These are phyloP conservation scores for Strigamia transsilvanica DNA, from an alignment of 2,888 invertebrate genomes.

Conservation along the genomic window DNA sequence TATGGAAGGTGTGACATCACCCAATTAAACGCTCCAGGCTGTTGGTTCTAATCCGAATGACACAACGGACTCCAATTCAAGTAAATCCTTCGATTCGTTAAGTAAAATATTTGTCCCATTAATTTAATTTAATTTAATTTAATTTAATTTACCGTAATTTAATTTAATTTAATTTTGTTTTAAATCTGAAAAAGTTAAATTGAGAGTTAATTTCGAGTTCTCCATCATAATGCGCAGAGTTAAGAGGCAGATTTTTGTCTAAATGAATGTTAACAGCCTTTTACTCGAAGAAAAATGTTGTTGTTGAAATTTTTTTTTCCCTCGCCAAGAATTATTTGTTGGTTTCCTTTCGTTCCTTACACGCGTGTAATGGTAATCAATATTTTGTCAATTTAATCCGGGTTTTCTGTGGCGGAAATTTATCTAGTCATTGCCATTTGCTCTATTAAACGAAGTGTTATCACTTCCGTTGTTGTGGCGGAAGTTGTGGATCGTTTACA, in stretches of 20 bases:
- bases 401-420: slow-evolving; percentile 5
- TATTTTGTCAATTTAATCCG: slow-evolving; percentile 36
- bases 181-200: too few relatives aligned
- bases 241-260: not conserved
- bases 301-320: not conserved
- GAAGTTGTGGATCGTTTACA: slow-evolving; percentile 20
- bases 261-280: not conserved
- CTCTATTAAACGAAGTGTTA: slow-evolving; percentile 8
- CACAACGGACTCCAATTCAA: too few relatives aligned
- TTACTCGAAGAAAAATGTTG: not conserved
- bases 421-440: slow-evolving; percentile 16
- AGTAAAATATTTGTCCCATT: too few relatives aligned
- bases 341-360: not conserved
- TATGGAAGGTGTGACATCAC: too few relatives aligned
- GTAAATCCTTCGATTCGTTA: too few relatives aligned
- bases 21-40: too few relatives aligned
- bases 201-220: too few relatives aligned
- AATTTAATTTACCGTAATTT: too few relatives aligned
- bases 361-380: slow-evolving; percentile 17
- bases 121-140: too few relatives aligned
- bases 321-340: not conserved
- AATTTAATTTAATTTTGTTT: too few relatives aligned
- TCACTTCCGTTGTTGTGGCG: slow-evolving; percentile 25
- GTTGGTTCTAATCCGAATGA: too few relatives aligned
- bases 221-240: not conserved